Evolutionary conservation across 2,113 vertebrate genomes (phyloP), one percentile per base, ranked within the genome.

Genomic region (Antigone vipio): DNA sequence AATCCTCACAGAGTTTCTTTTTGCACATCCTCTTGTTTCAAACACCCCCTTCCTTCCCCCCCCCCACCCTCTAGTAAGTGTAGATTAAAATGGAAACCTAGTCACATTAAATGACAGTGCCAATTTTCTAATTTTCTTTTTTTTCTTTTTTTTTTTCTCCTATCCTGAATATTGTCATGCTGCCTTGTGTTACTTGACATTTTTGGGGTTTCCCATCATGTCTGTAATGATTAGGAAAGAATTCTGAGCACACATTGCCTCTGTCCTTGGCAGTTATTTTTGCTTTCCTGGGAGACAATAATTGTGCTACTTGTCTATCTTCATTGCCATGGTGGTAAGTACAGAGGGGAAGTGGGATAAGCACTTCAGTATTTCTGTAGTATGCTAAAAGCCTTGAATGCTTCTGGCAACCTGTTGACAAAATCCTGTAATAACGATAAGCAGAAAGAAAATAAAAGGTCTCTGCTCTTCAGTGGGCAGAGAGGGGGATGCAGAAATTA

Each of bases 251-350:
- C 90, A 42, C 49, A 1, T 47, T 94, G 86, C 92, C 87, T 69
- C 92, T 95, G 96, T 77, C 89, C 87, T 91, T 85, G 77, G 83
- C 88, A 92, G 95, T 92, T 94, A 77, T 91, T 96, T 95, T 90
- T 87, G 72, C 22, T 45, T 92, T 96, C 64, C 49, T 81, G 38
- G 66, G 77, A 94, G 83, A 88, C 87, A 92, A 66, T 85, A 88
- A 93, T 96, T 91, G 69, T 59, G 74, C 60, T 35, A 0, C 90
- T 91, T 93, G 91, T 96, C 93, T 85, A 2, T 89, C 89, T 73
- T 77, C 78, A 68, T 97, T 96, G 95, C 89, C 42, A 52, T 1
- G 4, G 79, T 56, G 42, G 59, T 30, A 26, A n/a, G 40, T 88
- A 12, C 26, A 47, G 55, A 52, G 73, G 44, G 76, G 60, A 90